These are phyloP conservation scores for Bovichtus variegatus DNA, from an alignment of 2,797 vertebrate species.

Conservation along the genomic window DNA sequence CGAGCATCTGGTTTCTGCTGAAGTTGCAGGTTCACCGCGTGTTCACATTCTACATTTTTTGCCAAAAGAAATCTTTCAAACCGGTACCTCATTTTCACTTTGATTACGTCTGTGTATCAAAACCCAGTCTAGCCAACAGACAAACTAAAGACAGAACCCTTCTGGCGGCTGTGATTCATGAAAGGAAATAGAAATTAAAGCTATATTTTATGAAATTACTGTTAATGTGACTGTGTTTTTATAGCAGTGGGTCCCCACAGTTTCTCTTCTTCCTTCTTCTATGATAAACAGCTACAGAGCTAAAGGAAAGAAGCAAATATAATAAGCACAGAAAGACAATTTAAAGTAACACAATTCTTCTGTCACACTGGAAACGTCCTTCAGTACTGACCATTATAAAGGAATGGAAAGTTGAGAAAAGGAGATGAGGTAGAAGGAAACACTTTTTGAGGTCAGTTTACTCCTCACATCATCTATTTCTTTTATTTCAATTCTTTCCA, in stretches of 20 bases:
- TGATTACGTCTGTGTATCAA: conserved; percentile 50
- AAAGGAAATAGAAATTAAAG: conserved; percentile 51
- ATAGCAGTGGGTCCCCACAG: background rate
- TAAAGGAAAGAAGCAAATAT: background rate
- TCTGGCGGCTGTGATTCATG: conserved; percentile 44
- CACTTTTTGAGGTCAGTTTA: conserved; percentile 28
- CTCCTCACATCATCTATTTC: conserved; percentile 46
- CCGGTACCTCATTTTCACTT: conserved; percentile 33
- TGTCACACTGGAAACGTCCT: background rate
- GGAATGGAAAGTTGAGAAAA: conserved; percentile 37
- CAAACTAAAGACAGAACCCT: conserved; percentile 28
- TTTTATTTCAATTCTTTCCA: background rate
- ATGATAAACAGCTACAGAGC: background rate
- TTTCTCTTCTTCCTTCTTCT: background rate
- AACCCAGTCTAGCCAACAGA: conserved; percentile 19
- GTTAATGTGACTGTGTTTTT: conserved; percentile 37
- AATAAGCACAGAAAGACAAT: background rate
- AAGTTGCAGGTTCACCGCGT: conserved; percentile 43
- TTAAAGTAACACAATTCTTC: conserved; percentile 14
- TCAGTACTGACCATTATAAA: conserved; percentile 17
- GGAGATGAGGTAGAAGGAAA: conserved; percentile 5
- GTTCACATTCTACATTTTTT: conserved; percentile 21
- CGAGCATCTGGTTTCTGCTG: conserved; percentile 39
- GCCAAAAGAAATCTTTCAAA: conserved; percentile 46
- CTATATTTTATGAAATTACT: conserved; percentile 35